Base-by-base conservation (phyloP, 2,113 vertebrate genomes). In the Paralichthys olivaceus region DNA sequence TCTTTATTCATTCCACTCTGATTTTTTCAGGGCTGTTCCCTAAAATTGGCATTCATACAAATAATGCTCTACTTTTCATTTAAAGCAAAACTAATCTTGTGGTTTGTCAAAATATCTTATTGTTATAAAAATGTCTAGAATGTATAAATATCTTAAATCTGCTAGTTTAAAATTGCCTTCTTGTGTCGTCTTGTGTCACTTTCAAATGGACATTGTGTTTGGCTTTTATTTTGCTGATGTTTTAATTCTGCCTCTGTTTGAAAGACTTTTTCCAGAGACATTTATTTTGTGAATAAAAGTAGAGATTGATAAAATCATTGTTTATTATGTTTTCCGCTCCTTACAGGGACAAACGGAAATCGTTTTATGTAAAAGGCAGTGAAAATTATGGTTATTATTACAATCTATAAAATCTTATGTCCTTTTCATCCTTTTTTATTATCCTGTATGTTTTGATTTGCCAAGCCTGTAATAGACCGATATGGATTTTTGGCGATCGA, bases 1-100 rank as follows among this genome's bases (percentile, higher is more conserved):
- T 78, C 14, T 75, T 61, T 34, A 65, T 49, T 72, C 11, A 25
- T 11, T 63, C 14, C 47, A n/a, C 28, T 26, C 32, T 55, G 15
- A 65, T 83, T 80, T 61, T 67, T 55, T 29, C 8, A 55, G 5
- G 19, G n/a, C 2, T 40, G 11, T 37, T 40, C 20, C 19, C 20
- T 4, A 3, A 34, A 34, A 34, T 60, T 20, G 49, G 34, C 12
- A 22, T 12, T 23, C 23, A 23, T 65, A 49, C 23, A 20, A 22
- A 49, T 20, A n/a, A 9, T n/a, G 19, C 17, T 17, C 4, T 19
- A 4, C 5, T 49, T 49, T 49, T 49, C 15, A 20, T 49, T 20
- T 49, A 15, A 49, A 7, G 17, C 45, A 20, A 49, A 49, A 17
- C 45, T 49, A 5, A 49, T 7, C 15, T 13, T 12, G 6, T 1